Conservation (phyloP, 37 sponge, comb jelly and placozoan genomes). For the Axinella damicornis region DNA sequence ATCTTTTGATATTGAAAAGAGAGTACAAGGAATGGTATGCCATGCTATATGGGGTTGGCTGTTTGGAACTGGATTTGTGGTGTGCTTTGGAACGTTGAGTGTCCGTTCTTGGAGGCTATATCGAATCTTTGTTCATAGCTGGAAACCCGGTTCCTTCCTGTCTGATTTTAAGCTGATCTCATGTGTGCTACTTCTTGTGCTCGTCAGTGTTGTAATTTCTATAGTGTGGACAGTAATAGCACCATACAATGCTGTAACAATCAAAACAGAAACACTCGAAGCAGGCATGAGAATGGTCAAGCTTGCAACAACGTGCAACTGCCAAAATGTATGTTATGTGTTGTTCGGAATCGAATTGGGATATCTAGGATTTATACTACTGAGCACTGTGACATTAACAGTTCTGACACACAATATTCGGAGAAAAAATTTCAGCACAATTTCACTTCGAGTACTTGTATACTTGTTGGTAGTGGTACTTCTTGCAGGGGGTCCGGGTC, state of each 20-base stretch:
- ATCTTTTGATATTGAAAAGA: not conserved
- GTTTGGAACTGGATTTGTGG: not conserved
- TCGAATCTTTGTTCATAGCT: conserved; percentile 30
- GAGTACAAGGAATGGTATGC: not conserved
- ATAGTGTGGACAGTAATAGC: conserved; percentile 6
- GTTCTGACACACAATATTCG: not conserved
- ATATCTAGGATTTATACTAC: not conserved
- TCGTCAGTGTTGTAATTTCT: not conserved
- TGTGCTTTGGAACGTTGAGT: not conserved
- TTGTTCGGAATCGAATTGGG: not conserved
- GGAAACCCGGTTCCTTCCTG: conserved; percentile 21
- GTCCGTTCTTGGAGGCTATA: conserved; percentile 46
- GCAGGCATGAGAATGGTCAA: too few relatives aligned
- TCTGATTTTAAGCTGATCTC: not conserved
- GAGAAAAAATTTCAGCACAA: not conserved
- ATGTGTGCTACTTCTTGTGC: not conserved
- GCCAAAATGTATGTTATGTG: not conserved
- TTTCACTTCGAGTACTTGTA: not conserved
- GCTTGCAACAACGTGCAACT: too few relatives aligned
- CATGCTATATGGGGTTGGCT: not conserved
- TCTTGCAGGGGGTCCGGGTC: too few relatives aligned
- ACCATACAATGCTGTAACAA: too few relatives aligned
- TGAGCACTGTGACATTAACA: not conserved
- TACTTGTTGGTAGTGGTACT: not conserved
- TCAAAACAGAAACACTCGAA: too few relatives aligned